phyloP scores from a whole-genome alignment of 64 coral and sea anemone genomes.

The Hydrozoanthus tunicans region DNA sequence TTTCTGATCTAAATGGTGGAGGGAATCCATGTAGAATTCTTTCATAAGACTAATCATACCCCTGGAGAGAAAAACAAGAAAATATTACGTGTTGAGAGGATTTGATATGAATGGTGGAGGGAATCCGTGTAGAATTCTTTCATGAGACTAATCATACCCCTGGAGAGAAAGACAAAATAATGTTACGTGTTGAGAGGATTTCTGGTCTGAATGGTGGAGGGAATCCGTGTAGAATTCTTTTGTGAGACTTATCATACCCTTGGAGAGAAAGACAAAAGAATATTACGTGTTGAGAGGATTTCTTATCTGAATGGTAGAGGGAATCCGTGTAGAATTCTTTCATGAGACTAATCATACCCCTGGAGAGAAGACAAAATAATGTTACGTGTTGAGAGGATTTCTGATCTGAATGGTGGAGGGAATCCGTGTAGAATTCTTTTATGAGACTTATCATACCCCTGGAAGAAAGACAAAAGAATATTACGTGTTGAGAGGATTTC shows the following conservation, averaged over 20 bases:
- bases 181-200: neutral
- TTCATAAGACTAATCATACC: conserved; percentile 30
- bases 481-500: neutral
- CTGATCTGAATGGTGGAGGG: neutral
- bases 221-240: conserved; percentile 77
- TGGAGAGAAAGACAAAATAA: neutral
- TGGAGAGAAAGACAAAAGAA: neutral
- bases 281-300: neutral
- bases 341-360: conserved; percentile 72
- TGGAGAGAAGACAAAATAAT: neutral
- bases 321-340: neutral
- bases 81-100: neutral
- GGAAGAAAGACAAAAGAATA: neutral
- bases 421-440: conserved; percentile 3
- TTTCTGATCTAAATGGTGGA: neutral
- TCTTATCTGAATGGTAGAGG: neutral
- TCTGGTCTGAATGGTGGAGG: neutral
- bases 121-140: neutral
- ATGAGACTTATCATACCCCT: conserved; percentile 77
- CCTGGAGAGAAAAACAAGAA: conserved; percentile 8
- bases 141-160: conserved; percentile 72
- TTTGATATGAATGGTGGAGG: neutral
- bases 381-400: neutral
- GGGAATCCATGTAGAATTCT: too few relatives aligned
- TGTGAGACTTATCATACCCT: conserved; percentile 74